These are phyloP conservation scores for Atta cephalotes DNA, from an alignment of 1,140 invertebrate genomes.

Conservation along the genomic window DNA sequence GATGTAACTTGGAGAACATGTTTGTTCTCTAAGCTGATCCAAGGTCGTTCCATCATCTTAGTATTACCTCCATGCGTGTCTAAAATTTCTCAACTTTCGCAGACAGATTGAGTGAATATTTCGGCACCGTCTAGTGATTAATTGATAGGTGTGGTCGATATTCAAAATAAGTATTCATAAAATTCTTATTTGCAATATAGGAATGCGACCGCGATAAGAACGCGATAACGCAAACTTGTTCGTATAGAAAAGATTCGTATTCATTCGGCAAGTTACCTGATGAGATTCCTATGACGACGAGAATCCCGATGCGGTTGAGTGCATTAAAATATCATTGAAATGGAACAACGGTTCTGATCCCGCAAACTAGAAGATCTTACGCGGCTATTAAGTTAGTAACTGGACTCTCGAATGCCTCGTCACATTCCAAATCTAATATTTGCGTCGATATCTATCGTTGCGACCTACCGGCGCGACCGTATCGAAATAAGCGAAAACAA, in stretches of 20 bases:
- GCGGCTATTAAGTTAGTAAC: slow-evolving; percentile 60
- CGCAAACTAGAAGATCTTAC: slow-evolving; percentile 43
- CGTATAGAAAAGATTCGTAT: slow-evolving; percentile 18
- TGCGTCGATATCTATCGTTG: slow-evolving; percentile 16
- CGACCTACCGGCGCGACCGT: slow-evolving; percentile 23
- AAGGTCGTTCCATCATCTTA: background rate
- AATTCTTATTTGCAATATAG: background rate
- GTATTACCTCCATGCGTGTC: background rate
- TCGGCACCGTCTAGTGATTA: background rate
- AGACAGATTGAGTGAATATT: background rate
- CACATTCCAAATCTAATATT: slow-evolving; percentile 45
- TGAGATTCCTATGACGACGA: slow-evolving; percentile 8
- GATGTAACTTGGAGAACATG: slow-evolving; percentile 7
- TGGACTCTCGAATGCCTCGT: slow-evolving; percentile 60
- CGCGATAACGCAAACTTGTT: slow-evolving; percentile 10
- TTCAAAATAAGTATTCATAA: slow-evolving; percentile 26
- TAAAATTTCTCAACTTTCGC: slow-evolving; percentile 1
- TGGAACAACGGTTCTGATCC: slow-evolving; percentile 18
- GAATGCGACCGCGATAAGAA: slow-evolving; percentile 31
- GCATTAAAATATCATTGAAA: slow-evolving; percentile 55
- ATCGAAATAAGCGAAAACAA: slow-evolving; percentile 54
- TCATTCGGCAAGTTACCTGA: background rate
- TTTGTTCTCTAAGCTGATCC: slow-evolving; percentile 27
- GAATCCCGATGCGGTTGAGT: background rate
- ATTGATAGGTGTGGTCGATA: slow-evolving; percentile 13